Evolutionary conservation across 2,797 vertebrate genomes (phyloP).

Genomic region (Margarornis squamiger): DNA sequence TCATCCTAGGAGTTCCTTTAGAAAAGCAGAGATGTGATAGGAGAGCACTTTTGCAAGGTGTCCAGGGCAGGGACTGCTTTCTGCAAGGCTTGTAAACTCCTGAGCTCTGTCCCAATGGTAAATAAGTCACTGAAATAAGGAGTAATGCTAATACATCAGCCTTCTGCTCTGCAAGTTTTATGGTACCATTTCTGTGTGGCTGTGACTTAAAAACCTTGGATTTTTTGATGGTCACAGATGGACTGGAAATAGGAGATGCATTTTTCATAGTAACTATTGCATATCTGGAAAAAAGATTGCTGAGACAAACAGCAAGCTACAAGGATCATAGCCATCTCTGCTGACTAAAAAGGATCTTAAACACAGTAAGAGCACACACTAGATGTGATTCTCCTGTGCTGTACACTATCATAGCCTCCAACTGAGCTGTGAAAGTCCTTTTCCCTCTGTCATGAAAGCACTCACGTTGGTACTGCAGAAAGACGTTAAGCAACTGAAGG

Average conservation of each 20-base stretch:
- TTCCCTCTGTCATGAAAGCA: background rate
- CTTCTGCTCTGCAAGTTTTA: background rate
- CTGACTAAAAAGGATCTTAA: background rate
- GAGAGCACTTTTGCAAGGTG: background rate
- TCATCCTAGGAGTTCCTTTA: background rate
- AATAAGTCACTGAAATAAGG: background rate
- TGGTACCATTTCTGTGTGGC: background rate
- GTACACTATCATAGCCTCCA: background rate
- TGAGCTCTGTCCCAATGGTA: background rate
- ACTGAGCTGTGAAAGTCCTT: background rate
- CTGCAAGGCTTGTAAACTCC: background rate
- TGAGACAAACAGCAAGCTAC: slow-evolving; percentile 33
- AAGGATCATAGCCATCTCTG: background rate
- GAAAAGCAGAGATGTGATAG: background rate
- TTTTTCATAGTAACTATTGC: slow-evolving; percentile 18
- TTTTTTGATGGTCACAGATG: background rate
- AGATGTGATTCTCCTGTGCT: background rate
- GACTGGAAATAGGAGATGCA: slow-evolving; percentile 26
- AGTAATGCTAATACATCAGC: background rate
- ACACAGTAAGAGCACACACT: background rate
- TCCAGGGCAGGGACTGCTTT: background rate
- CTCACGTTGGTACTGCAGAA: background rate
- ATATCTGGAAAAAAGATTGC: slow-evolving; percentile 19
- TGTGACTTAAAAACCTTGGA: slow-evolving; percentile 26
- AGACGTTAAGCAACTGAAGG: background rate